Percentiles rank a stretch among this genome's conserved stretches.
phyloP scores from a whole-genome alignment of 2,888 invertebrate species.

The Agapostemon virescens region DNA sequence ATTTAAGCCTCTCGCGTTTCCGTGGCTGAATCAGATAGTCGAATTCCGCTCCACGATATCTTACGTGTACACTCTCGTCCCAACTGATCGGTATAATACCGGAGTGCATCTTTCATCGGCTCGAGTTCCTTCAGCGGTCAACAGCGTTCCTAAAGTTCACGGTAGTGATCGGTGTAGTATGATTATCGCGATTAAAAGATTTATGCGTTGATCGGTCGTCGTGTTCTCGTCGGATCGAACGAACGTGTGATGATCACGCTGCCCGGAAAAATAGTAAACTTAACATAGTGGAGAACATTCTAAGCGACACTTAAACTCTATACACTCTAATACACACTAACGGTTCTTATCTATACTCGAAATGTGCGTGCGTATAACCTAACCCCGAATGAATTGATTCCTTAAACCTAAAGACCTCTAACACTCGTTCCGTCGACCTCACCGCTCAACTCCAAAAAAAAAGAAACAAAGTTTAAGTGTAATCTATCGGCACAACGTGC shows the following conservation, averaged over 20 bases:
- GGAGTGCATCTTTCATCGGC: not conserved
- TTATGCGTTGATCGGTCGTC: not conserved
- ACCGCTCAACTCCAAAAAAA: not conserved
- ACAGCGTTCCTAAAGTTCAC: conserved; percentile 31
- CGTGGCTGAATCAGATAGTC: conserved; percentile 48
- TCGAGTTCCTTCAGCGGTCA: not conserved
- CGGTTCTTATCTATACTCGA: not conserved
- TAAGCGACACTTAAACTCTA: conserved; percentile 40
- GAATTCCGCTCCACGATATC: conserved; percentile 13
- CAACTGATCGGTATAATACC: not conserved
- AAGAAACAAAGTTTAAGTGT: not conserved
- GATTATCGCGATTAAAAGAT: not conserved
- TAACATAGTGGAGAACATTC: conserved; percentile 19
- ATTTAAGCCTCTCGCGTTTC: conserved; percentile 58
- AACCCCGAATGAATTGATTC: not conserved
- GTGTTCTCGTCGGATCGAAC: conserved; percentile 18
- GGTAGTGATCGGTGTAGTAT: conserved; percentile 23
- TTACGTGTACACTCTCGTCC: not conserved
- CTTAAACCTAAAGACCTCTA: not conserved
- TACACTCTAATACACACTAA: no score
- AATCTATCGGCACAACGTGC: not conserved
- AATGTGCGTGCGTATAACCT: conserved; percentile 9
- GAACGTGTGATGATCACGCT: not conserved
- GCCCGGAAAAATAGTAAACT: not conserved
- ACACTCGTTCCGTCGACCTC: not conserved